Conservation (phyloP, 1,140 invertebrate genomes). For the Amyelois transitella region DNA sequence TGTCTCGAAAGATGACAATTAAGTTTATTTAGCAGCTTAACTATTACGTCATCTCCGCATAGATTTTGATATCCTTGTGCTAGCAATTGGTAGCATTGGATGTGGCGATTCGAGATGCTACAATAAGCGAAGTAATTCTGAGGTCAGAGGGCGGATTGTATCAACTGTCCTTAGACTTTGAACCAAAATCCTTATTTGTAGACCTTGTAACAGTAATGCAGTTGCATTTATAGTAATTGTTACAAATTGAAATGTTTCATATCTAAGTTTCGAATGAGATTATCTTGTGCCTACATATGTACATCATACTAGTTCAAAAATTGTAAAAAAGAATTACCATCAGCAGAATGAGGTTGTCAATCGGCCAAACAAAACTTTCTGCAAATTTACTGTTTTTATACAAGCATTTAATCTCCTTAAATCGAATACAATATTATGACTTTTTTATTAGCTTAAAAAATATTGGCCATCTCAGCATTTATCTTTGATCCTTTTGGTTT, state of each 20-base stretch:
- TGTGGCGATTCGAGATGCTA: constrained; percentile 20
- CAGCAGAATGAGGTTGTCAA: too few relatives aligned
- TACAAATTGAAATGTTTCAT: not conserved
- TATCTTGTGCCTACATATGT: too few relatives aligned
- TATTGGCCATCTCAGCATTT: too few relatives aligned
- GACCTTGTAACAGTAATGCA: constrained; percentile 18
- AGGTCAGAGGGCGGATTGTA: constrained; percentile 18
- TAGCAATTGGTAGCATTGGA: not conserved
- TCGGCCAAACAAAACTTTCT: too few relatives aligned
- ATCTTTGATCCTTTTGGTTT: too few relatives aligned
- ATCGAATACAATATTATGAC: too few relatives aligned
- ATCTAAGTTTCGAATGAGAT: not conserved
- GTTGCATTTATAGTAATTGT: not conserved
- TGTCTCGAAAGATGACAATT: not conserved
- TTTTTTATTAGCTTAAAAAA: too few relatives aligned
- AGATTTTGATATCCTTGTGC: not conserved
- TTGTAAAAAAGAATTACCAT: too few relatives aligned
- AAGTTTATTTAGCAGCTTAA: not conserved
- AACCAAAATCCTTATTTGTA: not conserved
- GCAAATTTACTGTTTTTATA: too few relatives aligned
- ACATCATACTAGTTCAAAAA: too few relatives aligned
- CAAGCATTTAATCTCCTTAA: too few relatives aligned
- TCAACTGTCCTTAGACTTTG: constrained; percentile 16
- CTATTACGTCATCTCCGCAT: not conserved
- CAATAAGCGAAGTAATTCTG: constrained; percentile 19